Evolutionary conservation across 2,113 vertebrate genomes (phyloP), one percentile per base, ranked within the genome.

Genomic region (Psilopsiagon aymara): DNA sequence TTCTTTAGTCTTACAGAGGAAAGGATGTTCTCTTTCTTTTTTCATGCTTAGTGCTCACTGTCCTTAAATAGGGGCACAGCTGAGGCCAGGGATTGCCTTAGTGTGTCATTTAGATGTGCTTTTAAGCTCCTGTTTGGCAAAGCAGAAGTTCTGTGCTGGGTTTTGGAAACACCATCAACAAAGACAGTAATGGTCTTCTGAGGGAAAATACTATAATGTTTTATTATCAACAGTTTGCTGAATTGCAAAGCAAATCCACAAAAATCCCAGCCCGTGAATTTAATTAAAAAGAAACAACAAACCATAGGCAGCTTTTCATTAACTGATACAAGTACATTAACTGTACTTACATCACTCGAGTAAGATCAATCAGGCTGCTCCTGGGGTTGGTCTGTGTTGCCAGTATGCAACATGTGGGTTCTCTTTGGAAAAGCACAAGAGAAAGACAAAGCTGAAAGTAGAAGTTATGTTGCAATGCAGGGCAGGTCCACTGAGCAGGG

Each of bases 61-160:
- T 74, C 51, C 73, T 74, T 33, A 68, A 75, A 73, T 2, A 41
- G 53, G 10, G 62, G 46, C 79, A 85, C 47, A 63, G 21, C 57
- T 29, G 44, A 29, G 57, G 24, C 55, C 49, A 62, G n/a, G 35
- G 44, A 31, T 46, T 64, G 63, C 47, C 17, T 59, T 27, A 23
- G 27, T 11, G 25, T 79, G 70, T 85, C 18, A 11, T 83, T 87
- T 92, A 52, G 59, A 33, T 57, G 57, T 62, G 82, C 68, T 89
- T 96, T 85, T 62, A 96, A 96, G 47, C 43, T 88, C 29, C 14
- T 21, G 11, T 37, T 55, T 87, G 78, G 88, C 70, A 75, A 82
- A 92, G 55, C 16, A 8, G 28, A 59, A 44, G 29, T 85, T 86
- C 27, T 62, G 24, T 44, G 39, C 39, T 35, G 44, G 19, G 16